phyloP scores from a whole-genome alignment of 1,140 invertebrate species.

The Hypsibius dujardini region DNA sequence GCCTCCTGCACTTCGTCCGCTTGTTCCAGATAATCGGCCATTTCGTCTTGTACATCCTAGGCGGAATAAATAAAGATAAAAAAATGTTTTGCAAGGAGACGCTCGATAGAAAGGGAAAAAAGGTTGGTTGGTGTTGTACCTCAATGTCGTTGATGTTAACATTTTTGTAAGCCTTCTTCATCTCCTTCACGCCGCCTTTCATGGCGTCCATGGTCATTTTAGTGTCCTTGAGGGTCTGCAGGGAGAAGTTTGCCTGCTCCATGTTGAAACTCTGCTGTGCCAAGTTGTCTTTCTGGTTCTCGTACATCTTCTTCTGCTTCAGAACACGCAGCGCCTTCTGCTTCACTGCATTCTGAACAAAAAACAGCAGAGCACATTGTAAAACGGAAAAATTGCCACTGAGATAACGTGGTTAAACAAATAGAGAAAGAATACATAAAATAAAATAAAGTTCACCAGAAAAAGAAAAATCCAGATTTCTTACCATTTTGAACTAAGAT shows the following conservation, averaged over 20 bases:
- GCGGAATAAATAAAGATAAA: slow-evolving; percentile 21
- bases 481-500: no score
- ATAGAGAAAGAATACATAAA: no score
- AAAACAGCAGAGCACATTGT: no score
- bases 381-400: no score
- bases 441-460: no score
- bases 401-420: no score
- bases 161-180: slow-evolving; percentile 97
- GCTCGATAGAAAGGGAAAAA: background rate
- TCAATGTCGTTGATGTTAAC: slow-evolving; percentile 96
- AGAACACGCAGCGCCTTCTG: slow-evolving; percentile 83
- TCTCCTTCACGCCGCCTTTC: slow-evolving; percentile 89
- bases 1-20: slow-evolving; percentile 95
- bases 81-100: no score
- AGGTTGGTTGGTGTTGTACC: slow-evolving; percentile 36
- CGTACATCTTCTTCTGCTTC: slow-evolving; percentile 95
- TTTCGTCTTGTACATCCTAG: slow-evolving; percentile 91
- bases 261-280: slow-evolving; percentile 93
- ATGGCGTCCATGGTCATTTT: slow-evolving; percentile 89
- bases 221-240: slow-evolving; percentile 95
- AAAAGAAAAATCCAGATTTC: no score
- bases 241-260: slow-evolving; percentile 97
- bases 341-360: slow-evolving; percentile 56
- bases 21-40: slow-evolving; percentile 93
- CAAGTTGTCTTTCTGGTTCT: slow-evolving; percentile 77